phyloP scores from a whole-genome alignment of 2,888 invertebrate genomes.

The Netelia melanura region DNA sequence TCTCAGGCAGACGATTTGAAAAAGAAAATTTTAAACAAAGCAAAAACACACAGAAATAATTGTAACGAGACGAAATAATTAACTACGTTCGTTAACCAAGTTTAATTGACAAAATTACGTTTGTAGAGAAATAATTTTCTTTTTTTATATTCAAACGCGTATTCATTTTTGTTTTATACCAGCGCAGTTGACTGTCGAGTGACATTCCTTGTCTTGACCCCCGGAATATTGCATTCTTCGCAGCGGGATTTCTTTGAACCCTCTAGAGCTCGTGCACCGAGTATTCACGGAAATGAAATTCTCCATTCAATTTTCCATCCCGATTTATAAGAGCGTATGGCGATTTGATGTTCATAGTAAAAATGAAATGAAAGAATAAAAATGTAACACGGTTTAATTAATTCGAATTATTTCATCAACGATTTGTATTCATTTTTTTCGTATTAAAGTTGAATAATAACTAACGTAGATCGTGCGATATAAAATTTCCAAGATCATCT shows the following conservation, averaged over 20 bases:
- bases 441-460: slow-evolving; percentile 7
- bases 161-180: neutral
- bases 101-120: neutral
- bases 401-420: neutral
- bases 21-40: too few species aligned
- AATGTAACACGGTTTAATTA: neutral
- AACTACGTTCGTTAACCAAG: neutral
- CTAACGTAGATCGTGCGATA: neutral
- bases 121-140: neutral
- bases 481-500: slow-evolving; percentile 8
- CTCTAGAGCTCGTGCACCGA: slow-evolving; percentile 60
- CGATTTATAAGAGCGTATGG: slow-evolving; percentile 23
- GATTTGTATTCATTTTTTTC: neutral
- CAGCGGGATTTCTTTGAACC: slow-evolving; percentile 71
- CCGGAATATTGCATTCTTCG: slow-evolving; percentile 78
- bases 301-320: slow-evolving; percentile 76
- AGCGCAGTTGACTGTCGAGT: neutral
- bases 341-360: neutral
- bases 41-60: neutral
- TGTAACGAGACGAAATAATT: neutral
- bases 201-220: slow-evolving; percentile 67
- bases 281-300: slow-evolving; percentile 78
- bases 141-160: neutral
- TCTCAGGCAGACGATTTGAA: neutral
- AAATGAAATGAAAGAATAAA: neutral